Base-by-base conservation (phyloP, 2,888 invertebrate genomes). In the Lepetodrilus schrolli region DNA sequence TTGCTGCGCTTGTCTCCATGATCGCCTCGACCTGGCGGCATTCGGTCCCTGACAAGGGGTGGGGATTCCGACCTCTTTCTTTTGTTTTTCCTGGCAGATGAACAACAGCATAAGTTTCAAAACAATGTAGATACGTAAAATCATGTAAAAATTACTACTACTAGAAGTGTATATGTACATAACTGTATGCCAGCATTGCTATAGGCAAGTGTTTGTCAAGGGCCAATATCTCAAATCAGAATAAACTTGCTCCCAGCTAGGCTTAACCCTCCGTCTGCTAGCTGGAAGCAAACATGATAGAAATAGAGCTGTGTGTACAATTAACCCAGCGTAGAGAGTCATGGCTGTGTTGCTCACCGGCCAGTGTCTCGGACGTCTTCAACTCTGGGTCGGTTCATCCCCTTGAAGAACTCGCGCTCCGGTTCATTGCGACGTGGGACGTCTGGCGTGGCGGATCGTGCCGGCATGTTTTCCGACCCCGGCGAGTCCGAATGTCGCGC, bases 321-420 rank as follows among this genome's bases (percentile, higher is more conserved):
- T n/a, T n/a, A n/a, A n/a, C n/a, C n/a, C n/a, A n/a, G n/a, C n/a
- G n/a, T n/a, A n/a, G n/a, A n/a, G n/a, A n/a, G n/a, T n/a, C n/a
- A n/a, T n/a, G n/a, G n/a, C n/a, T n/a, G 73, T 2, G 75, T 75
- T 38, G 75, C 74, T 21, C n/a, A n/a, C n/a, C n/a, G n/a, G n/a
- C 17, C 78, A 78, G 37, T 78, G 51, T 36, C 79, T 68, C 71
- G 73, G 21, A 10, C 37, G 49, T 76, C 77, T 23, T 78, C 77
- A 30, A 79, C 80, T 51, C 74, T 76, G 34, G 78, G 74, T 1
- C 30, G 20, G n/a, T 30, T 3, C 58, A 58, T 58, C 30, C 58
- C 58, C 58, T 58, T 58, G 58, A 58, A 58, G 58, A 58, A 58
- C 58, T 58, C 58, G 30, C 58, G 10, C 34, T 58, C 58, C 13